Evolutionary conservation across 2,113 vertebrate species (phyloP).

Genomic region (Fulica atra): DNA sequence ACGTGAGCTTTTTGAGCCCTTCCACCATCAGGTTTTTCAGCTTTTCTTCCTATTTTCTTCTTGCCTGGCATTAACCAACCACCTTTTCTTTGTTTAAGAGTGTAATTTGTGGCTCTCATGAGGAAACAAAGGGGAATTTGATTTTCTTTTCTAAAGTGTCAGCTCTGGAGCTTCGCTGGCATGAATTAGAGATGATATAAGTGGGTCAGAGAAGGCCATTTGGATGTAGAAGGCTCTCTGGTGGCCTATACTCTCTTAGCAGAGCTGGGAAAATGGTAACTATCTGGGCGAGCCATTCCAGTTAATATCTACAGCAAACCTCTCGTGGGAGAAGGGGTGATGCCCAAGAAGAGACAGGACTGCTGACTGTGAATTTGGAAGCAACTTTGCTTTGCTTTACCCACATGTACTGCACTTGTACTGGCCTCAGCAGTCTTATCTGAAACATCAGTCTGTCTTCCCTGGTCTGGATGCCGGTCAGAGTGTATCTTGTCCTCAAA

Average conservation of each 20-base stretch:
- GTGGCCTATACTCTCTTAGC: background rate
- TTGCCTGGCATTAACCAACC: fast-evolving
- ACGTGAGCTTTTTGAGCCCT: background rate
- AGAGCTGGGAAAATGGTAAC: background rate
- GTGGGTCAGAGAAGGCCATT: background rate
- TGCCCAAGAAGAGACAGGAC: background rate
- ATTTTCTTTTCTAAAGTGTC: background rate
- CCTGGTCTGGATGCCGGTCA: background rate
- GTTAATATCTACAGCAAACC: background rate
- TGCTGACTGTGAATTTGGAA: background rate
- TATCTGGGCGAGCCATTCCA: background rate
- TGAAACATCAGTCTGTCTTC: background rate
- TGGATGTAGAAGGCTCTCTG: background rate
- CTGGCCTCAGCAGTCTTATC: background rate
- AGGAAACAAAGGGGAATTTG: background rate
- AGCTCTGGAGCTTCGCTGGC: background rate
- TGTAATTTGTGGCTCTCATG: fast-evolving
- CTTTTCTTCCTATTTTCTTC: background rate
- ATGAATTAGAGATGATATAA: background rate
- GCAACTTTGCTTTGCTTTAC: background rate
- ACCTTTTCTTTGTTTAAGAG: background rate
- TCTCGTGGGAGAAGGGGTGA: background rate
- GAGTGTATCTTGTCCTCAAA: background rate
- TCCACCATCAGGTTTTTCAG: background rate
- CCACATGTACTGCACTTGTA: background rate